Percentiles rank a stretch among this genome's conserved stretches.
Evolutionary conservation across 1,140 invertebrate species (phyloP).

Genomic region (Cydia strobilella): DNA sequence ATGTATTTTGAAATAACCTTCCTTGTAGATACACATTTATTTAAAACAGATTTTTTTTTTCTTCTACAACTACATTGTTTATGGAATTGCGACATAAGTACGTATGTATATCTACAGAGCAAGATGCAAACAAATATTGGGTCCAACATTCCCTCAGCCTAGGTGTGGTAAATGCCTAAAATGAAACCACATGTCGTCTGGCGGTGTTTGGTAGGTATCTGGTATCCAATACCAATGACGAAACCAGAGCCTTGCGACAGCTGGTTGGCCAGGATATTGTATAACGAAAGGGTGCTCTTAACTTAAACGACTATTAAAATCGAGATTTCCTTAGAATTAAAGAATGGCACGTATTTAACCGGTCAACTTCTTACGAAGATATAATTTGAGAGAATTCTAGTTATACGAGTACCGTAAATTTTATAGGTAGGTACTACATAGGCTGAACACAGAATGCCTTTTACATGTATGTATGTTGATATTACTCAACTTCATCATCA

Average conservation of each 20-base stretch:
- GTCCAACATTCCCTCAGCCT: background rate
- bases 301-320: background rate
- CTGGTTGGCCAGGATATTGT: constrained; percentile 11
- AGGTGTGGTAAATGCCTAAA: constrained; percentile 19
- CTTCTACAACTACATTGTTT: too few species aligned
- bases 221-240: constrained; percentile 19
- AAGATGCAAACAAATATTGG: background rate
- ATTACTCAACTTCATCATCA: too few species aligned
- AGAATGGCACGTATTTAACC: too few species aligned
- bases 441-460: background rate
- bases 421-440: background rate
- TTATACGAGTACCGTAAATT: too few species aligned
- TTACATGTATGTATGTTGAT: too few species aligned
- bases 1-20: too few species aligned
- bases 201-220: constrained; percentile 28
- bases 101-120: too few species aligned
- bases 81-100: too few species aligned
- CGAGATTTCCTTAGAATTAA: background rate
- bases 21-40: too few species aligned
- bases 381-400: background rate
- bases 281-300: constrained; percentile 19
- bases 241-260: constrained; percentile 25
- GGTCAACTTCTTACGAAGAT: background rate
- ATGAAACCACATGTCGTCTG: constrained; percentile 19
- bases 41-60: too few species aligned